Conservation (phyloP, 2,113 vertebrate species). For the Meriones unguiculatus region DNA sequence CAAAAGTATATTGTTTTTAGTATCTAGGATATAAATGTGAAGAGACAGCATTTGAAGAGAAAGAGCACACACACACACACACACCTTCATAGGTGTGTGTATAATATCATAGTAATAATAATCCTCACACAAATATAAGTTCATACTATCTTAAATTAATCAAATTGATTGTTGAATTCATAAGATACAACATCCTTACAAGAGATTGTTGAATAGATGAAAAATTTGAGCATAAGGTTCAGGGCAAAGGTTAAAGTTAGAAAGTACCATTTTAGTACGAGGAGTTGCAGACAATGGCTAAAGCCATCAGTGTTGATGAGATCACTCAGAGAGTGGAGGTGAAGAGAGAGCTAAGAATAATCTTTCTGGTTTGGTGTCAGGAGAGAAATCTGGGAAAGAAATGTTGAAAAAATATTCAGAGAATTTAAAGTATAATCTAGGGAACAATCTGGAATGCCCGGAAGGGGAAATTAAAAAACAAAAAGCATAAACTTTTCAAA, state of each 20-base stretch:
- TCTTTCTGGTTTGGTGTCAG: neutral
- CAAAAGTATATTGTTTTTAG: neutral
- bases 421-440: neutral
- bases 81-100: neutral
- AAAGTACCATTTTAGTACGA: neutral
- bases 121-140: neutral
- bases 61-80: neutral
- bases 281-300: neutral
- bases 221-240: constrained; percentile 1
- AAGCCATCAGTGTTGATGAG: neutral
- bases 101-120: neutral
- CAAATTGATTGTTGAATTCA: constrained; percentile 1
- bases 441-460: constrained; percentile 28
- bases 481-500: neutral
- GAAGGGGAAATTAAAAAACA: neutral
- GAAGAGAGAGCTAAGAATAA: neutral
- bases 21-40: neutral
- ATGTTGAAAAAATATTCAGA: neutral
- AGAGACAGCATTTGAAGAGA: neutral
- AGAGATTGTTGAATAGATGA: neutral
- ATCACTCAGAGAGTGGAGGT: neutral
- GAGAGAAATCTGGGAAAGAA: neutral
- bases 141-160: neutral
- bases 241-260: neutral
- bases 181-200: neutral